Conservation (phyloP, 1,140 invertebrate genomes). For the Euwallacea similis region DNA sequence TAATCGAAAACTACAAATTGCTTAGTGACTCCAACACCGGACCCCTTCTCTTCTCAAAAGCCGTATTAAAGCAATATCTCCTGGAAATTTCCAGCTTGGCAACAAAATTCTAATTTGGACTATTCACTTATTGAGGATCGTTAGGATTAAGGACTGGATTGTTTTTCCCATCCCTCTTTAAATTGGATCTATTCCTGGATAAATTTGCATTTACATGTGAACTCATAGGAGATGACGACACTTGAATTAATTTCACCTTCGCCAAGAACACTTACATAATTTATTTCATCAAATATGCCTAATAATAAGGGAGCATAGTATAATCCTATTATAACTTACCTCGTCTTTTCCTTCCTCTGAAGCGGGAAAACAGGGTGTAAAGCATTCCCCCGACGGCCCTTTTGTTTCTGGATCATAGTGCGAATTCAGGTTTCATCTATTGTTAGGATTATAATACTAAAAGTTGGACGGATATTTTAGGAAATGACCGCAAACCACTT, state of each 20-base stretch:
- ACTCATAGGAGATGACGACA: background rate
- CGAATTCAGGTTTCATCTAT: slow-evolving; percentile 5
- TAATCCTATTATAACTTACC: slow-evolving; percentile 1
- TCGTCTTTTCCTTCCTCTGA: background rate
- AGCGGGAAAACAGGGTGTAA: slow-evolving; percentile 3
- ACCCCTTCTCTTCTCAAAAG: too few species aligned
- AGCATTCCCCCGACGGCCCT: background rate
- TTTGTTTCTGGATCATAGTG: slow-evolving; percentile 6
- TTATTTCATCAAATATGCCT: slow-evolving; percentile 1
- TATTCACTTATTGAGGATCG: background rate
- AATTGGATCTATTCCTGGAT: slow-evolving; percentile 2
- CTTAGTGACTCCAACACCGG: too few species aligned
- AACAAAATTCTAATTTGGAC: background rate
- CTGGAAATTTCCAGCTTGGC: background rate
- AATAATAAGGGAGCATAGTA: background rate
- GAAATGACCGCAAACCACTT: background rate
- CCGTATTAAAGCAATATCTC: too few species aligned
- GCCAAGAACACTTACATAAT: background rate
- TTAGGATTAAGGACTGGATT: background rate
- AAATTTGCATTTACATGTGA: background rate
- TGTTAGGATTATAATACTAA: slow-evolving; percentile 1
- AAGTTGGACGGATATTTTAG: background rate
- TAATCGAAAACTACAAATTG: too few species aligned
- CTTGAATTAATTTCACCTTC: background rate
- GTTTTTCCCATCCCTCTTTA: background rate